Percentiles rank a stretch among this genome's conserved stretches.
Evolutionary conservation across 2,888 invertebrate species (phyloP).

Genomic region (Acrocera orbiculus): DNA sequence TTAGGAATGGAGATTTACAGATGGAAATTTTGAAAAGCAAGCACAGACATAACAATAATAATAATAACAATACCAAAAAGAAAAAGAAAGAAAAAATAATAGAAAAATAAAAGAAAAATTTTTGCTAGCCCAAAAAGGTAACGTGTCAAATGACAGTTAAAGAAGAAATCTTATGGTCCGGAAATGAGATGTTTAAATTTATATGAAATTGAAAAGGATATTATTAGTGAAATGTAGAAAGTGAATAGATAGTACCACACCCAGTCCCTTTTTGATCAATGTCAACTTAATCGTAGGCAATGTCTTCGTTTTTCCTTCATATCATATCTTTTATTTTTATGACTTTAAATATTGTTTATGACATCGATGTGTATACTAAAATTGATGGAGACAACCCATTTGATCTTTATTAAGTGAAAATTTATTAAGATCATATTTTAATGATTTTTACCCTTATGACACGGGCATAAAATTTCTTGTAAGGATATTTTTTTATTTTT

Average conservation of each 20-base stretch:
- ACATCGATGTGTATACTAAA: too few relatives aligned
- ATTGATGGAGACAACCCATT: too few relatives aligned
- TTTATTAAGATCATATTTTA: too few relatives aligned
- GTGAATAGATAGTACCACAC: not conserved
- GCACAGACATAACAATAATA: not conserved
- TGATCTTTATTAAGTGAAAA: too few relatives aligned
- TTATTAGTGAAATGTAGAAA: constrained; percentile 1
- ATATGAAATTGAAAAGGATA: constrained; percentile 2
- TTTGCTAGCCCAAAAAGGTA: not conserved
- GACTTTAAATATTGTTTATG: too few relatives aligned
- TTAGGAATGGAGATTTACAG: constrained; percentile 3
- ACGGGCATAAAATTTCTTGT: too few relatives aligned
- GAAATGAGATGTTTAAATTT: constrained; percentile 7
- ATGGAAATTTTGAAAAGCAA: not conserved
- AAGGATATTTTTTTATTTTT: too few relatives aligned
- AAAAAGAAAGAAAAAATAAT: not conserved
- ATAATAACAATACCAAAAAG: not conserved
- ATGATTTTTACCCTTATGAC: too few relatives aligned
- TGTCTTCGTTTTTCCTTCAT: not conserved
- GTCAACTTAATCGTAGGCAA: constrained; percentile 4
- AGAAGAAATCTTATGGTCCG: constrained; percentile 2
- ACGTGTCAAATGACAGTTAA: not conserved
- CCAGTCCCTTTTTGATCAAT: constrained; percentile 4
- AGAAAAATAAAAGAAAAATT: not conserved
- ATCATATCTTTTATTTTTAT: too few relatives aligned